A percentile compares a stretch with the other conserved stretches of the same genome.
These are phyloP conservation scores for Omphaloscelis lunosa DNA, from an alignment of 2,888 invertebrate species.

Conservation along the genomic window DNA sequence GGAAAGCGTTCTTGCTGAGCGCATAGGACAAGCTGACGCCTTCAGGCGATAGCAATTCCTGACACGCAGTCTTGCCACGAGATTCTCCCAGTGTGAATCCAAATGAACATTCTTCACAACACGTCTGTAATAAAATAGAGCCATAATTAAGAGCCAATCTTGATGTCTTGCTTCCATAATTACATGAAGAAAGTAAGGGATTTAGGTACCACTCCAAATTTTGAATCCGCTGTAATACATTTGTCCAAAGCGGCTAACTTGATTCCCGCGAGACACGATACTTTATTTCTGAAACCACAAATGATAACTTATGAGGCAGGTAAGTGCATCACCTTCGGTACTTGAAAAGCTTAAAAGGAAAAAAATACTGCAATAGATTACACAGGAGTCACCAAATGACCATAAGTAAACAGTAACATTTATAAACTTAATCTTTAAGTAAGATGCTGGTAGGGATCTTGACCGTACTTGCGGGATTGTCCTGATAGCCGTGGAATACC, in stretches of 20 bases:
- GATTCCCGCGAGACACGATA: conserved; percentile 79
- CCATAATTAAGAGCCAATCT: neutral
- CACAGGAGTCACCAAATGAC: too few relatives aligned
- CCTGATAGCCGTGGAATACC: too few relatives aligned
- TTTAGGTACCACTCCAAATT: conserved; percentile 80
- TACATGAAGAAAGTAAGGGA: neutral
- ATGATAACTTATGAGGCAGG: neutral
- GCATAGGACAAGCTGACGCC: conserved; percentile 70
- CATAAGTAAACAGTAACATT: too few relatives aligned
- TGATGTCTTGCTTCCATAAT: neutral
- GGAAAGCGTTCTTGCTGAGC: conserved; percentile 78
- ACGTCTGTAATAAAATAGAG: conserved; percentile 68
- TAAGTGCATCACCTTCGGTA: neutral
- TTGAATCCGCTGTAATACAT: conserved; percentile 76
- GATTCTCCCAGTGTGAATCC: conserved; percentile 77
- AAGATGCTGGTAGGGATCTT: too few relatives aligned
- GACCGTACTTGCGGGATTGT: too few relatives aligned
- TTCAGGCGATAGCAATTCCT: conserved; percentile 66
- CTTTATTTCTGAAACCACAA: conserved; percentile 76
- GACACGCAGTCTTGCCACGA: conserved; percentile 77
- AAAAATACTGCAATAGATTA: too few relatives aligned
- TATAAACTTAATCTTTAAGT: too few relatives aligned
- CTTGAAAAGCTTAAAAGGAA: neutral
- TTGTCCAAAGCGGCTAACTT: conserved; percentile 75
- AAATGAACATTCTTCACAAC: conserved; percentile 85